Percentiles rank a stretch among this genome's conserved stretches.
Evolutionary conservation across 2,113 vertebrate genomes (phyloP).

Genomic region (Spheniscus mendiculus): DNA sequence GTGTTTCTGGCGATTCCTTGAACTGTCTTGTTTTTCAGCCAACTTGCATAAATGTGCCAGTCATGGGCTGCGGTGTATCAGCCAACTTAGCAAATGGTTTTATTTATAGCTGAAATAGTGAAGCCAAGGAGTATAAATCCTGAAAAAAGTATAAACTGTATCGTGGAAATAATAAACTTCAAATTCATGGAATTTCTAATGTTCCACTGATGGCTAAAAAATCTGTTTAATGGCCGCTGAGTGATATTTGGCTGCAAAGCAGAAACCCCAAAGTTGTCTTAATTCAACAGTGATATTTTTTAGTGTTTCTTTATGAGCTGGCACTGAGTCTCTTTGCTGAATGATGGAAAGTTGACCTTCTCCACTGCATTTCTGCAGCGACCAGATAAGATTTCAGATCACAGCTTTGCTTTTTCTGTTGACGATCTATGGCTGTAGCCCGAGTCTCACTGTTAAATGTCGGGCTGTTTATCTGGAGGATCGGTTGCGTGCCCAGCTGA

Average conservation of each 20-base stretch:
- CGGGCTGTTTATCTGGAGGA: constrained; percentile 9
- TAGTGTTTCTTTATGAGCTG: constrained; percentile 50
- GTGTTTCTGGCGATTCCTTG: constrained; percentile 67
- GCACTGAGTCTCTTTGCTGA: constrained; percentile 31
- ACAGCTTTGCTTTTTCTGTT: constrained; percentile 24
- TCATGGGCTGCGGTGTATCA: constrained; percentile 54
- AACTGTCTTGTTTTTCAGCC: constrained; percentile 56
- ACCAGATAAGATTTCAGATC: constrained; percentile 69
- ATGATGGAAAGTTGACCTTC: constrained; percentile 64
- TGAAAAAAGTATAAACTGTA: constrained; percentile 67
- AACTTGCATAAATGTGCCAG: constrained; percentile 70
- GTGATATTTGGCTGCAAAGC: constrained; percentile 67
- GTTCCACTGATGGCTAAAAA: constrained; percentile 71
- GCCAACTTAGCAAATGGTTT: constrained; percentile 71
- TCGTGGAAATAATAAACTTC: constrained; percentile 72
- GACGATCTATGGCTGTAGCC: constrained; percentile 14
- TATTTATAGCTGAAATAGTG: constrained; percentile 65
- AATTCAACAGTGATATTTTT: constrained; percentile 60
- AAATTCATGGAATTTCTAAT: constrained; percentile 73
- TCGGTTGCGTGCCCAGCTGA: not conserved
- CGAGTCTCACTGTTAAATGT: not conserved
- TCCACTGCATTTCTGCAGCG: constrained; percentile 12
- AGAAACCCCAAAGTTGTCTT: constrained; percentile 65
- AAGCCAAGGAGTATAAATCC: constrained; percentile 71
- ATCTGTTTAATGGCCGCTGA: constrained; percentile 67